These are phyloP conservation scores for Nicator chloris DNA, from an alignment of 2,113 vertebrate genomes.

Conservation along the genomic window DNA sequence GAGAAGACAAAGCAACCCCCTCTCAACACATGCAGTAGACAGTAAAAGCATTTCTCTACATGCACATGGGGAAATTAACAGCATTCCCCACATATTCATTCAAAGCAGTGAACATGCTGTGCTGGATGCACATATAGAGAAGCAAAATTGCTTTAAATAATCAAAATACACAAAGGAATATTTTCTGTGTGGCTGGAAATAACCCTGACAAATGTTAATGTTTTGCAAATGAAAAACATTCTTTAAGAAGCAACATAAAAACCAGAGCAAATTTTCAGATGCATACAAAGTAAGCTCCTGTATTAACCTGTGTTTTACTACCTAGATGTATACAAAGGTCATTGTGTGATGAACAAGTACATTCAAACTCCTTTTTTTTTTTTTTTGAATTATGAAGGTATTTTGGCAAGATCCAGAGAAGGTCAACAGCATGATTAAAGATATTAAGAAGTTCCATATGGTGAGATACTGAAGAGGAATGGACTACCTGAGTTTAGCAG, in stretches of 20 bases:
- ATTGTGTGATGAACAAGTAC: constrained; percentile 2
- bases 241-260: constrained; percentile 60
- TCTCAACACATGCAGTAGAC: constrained; percentile 31
- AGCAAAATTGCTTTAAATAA: constrained; percentile 77
- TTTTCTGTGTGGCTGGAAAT: constrained; percentile 74
- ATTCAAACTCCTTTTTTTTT: background rate
- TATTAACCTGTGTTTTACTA: background rate
- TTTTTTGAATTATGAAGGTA: background rate
- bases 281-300: background rate
- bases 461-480: background rate
- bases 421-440: constrained; percentile 28
- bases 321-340: constrained; percentile 26
- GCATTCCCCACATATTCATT: constrained; percentile 60
- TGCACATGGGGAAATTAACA: constrained; percentile 63
- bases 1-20: constrained; percentile 35
- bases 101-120: constrained; percentile 65
- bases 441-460: constrained; percentile 16
- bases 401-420: constrained; percentile 10
- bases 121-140: constrained; percentile 63
- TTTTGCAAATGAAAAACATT: constrained; percentile 72
- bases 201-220: constrained; percentile 71
- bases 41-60: constrained; percentile 64
- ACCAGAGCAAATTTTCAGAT: background rate
- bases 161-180: constrained; percentile 75
- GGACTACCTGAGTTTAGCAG: background rate